Base-by-base conservation (phyloP, 2,113 vertebrate genomes). In the Tretioscincus oriximinensis region DNA sequence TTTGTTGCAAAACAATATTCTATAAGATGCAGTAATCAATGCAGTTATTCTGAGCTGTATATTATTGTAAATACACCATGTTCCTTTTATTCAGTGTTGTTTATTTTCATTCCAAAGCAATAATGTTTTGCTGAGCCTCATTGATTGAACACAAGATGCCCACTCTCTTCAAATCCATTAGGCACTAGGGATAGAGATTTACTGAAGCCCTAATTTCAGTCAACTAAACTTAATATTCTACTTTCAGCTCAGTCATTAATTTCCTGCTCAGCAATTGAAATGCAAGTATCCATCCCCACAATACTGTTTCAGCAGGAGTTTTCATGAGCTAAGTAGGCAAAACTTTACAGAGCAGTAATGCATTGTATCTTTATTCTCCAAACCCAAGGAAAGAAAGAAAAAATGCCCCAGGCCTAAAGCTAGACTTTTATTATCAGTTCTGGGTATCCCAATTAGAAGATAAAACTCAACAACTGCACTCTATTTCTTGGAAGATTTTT, bases 21-120 rank as follows among this genome's bases (percentile, higher is more conserved):
- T 77, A 45, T 29, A 77, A 24, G 21, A 67, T 26, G 47, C 10
- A 77, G 29, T 74, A 67, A 24, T 22, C 49, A 67, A 10, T 29
- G 4, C 12, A 67, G 51, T 31, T 20, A 54, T 67, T 66, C 66
- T 77, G 67, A 67, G 67, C 54, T n/a, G 45, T 29, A 22, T 31
- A 54, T 29, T 51, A 16, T 51, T 12, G 18, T 58, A 77, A 66
- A 66, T 18, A 8, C 26, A 28, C 45, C 29, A 16, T 54, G 28
- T 67, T 67, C 45, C 9, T 47, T 7, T 16, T 45, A 77, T 54
- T 67, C n/a, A 8, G 10, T 51, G 47, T 67, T 6, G 3, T 77
- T 77, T 31, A 51, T 67, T 67, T 66, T 77, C n/a, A 24, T 77
- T 54, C 64, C n/a, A 77, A 77, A 67, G 47, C 64, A 67, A 28